Evolutionary conservation across 2,113 vertebrate genomes (phyloP).

Genomic region (Macrotis lagotis): DNA sequence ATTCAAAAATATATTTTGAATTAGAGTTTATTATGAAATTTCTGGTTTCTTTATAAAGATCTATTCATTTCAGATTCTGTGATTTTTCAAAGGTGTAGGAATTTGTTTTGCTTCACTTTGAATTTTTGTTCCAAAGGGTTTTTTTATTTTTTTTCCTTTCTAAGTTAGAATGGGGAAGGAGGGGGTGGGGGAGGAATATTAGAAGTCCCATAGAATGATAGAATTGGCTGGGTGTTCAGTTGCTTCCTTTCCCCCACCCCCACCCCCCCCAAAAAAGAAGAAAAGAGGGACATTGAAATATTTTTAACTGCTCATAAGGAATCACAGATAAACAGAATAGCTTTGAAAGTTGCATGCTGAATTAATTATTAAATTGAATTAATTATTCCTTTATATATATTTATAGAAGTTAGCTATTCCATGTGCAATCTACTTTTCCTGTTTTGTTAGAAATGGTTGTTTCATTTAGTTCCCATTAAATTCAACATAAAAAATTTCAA

Average conservation of each 20-base stretch:
- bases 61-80: neutral
- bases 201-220: neutral
- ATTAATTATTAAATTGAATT: neutral
- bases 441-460: neutral
- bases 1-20: no score
- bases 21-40: neutral
- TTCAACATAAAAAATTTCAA: neutral
- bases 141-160: neutral
- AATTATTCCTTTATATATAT: no score
- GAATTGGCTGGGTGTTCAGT: neutral
- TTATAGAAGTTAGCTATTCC: neutral
- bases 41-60: neutral
- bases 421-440: neutral
- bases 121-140: neutral
- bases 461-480: neutral
- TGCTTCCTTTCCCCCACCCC: neutral
- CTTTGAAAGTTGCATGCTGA: neutral
- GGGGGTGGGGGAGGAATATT: neutral
- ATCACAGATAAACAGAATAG: neutral
- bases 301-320: conserved; percentile 26
- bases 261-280: neutral
- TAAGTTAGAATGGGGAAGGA: neutral
- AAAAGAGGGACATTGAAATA: conserved; percentile 16
- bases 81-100: neutral
- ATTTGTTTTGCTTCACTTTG: neutral